Evolutionary conservation across 1,140 invertebrate genomes (phyloP), one percentile per base, ranked within the genome.

Genomic region (Globodera rostochiensis): DNA sequence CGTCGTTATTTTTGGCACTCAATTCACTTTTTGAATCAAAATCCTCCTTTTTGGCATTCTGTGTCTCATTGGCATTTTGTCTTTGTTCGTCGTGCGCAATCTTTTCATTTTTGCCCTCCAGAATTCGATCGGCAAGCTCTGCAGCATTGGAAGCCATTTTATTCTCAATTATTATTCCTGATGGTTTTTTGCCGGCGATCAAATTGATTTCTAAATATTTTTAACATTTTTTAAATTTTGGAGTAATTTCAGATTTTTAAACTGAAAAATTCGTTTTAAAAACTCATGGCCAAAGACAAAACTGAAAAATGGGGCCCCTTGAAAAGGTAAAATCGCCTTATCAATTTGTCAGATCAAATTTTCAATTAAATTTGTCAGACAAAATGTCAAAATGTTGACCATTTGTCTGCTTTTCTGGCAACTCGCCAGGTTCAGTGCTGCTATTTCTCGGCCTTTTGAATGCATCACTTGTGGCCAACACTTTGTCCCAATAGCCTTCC

Each of bases 401-500:
- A 25, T 76, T 57, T 75, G 36, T 21, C 64, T n/a, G 46, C 74
- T 19, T 76, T n/a, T 76, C 45, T 21, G 47, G 11, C 45, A 21
- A 15, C 53, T 60, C 46, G 2, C 19, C 13, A 13, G n/a, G 11
- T 64, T 64, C 57, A 64, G 57, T 15, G 19, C 57, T 15, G 19
- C 57, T 64, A 64, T 36, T 71, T 71, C 25, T 1, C 69, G 6
- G 21, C 69, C 36, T 66, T 66, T 21, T 47, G 36, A 71, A 47
- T 4, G 69, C 45, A 25, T 67, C 76, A 46, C 36, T 49, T 46
- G 9, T 47, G 25, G 45, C 69, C 64, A 78, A 67, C n/a, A 70
- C 64, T 69, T 46, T 82, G n/a, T 85, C 80, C 53, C 84, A 86
- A 60, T 85, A 82, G n/a, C 80, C 79, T 25, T 85, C 84, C 50